Evolutionary conservation across 1,140 invertebrate genomes (phyloP).

Genomic region (Hypsibius dujardini): DNA sequence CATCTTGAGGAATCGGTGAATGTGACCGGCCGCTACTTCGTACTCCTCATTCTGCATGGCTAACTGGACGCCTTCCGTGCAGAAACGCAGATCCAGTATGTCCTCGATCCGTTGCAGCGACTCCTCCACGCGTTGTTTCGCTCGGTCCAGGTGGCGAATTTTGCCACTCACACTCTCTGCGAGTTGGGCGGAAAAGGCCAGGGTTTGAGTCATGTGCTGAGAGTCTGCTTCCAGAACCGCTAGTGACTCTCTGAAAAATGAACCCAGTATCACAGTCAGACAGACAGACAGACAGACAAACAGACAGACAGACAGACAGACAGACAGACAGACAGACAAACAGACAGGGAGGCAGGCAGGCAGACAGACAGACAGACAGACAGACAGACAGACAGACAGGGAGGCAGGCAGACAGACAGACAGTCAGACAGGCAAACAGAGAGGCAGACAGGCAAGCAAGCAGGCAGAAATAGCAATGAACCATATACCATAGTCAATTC

Average conservation of each 20-base stretch:
- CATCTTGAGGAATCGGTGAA: slow-evolving; percentile 60
- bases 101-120: slow-evolving; percentile 88
- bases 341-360: too few relatives aligned
- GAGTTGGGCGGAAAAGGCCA: slow-evolving; percentile 57
- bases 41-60: slow-evolving; percentile 66
- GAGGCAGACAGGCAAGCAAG: too few relatives aligned
- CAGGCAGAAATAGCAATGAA: too few relatives aligned
- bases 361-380: too few relatives aligned
- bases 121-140: slow-evolving; percentile 75
- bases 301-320: too few relatives aligned
- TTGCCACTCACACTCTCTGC: slow-evolving; percentile 87
- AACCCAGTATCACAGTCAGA: too few relatives aligned
- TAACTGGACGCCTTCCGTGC: slow-evolving; percentile 79
- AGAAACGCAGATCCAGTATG: slow-evolving; percentile 80
- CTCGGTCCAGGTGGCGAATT: slow-evolving; percentile 78
- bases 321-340: too few relatives aligned
- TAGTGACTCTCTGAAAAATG: slow-evolving; percentile 12
- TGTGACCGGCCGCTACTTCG: slow-evolving; percentile 28
- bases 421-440: too few relatives aligned
- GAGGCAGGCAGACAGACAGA: too few relatives aligned
- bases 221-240: slow-evolving; percentile 16
- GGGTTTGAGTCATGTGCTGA: slow-evolving; percentile 30
- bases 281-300: too few relatives aligned
- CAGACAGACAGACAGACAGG: too few relatives aligned
- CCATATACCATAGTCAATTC: too few relatives aligned